Conservation (phyloP, 1,140 invertebrate species). For the Psilanteris sp. region DNA sequence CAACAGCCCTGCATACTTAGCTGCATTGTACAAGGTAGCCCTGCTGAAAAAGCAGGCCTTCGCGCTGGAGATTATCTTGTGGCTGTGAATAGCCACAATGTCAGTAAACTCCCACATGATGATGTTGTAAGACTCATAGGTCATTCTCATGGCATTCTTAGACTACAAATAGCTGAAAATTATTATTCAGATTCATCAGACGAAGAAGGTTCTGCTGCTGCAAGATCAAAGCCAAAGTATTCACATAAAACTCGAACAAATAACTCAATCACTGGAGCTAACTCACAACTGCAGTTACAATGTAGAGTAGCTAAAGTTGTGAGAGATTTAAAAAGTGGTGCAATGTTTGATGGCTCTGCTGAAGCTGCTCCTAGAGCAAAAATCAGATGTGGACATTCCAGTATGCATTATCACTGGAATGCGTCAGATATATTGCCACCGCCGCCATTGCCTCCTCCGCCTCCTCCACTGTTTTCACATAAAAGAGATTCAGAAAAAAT, state of each 20-base stretch:
- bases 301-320: slow-evolving; percentile 81
- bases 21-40: slow-evolving; percentile 91
- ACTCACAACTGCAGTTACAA: slow-evolving; percentile 67
- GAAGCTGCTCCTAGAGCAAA: slow-evolving; percentile 62
- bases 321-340: slow-evolving; percentile 80
- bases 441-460: slow-evolving; percentile 76
- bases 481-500: slow-evolving; percentile 81
- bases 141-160: slow-evolving; percentile 87
- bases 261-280: slow-evolving; percentile 57
- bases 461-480: slow-evolving; percentile 73
- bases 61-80: slow-evolving; percentile 94
- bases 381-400: slow-evolving; percentile 68
- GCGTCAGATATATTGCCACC: slow-evolving; percentile 72
- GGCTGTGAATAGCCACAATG: slow-evolving; percentile 93
- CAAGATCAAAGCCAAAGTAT: slow-evolving; percentile 83
- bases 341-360: slow-evolving; percentile 76
- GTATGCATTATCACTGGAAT: slow-evolving; percentile 75
- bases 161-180: slow-evolving; percentile 92
- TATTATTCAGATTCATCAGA: slow-evolving; percentile 93
- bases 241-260: slow-evolving; percentile 79
- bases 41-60: slow-evolving; percentile 91
- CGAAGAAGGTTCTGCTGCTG: slow-evolving; percentile 82
- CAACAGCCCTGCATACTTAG: slow-evolving; percentile 94
- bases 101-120: slow-evolving; percentile 93
- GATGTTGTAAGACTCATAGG: slow-evolving; percentile 95